phyloP scores from a whole-genome alignment of 2,888 invertebrate genomes.

The Hemistola chrysoprasaria region DNA sequence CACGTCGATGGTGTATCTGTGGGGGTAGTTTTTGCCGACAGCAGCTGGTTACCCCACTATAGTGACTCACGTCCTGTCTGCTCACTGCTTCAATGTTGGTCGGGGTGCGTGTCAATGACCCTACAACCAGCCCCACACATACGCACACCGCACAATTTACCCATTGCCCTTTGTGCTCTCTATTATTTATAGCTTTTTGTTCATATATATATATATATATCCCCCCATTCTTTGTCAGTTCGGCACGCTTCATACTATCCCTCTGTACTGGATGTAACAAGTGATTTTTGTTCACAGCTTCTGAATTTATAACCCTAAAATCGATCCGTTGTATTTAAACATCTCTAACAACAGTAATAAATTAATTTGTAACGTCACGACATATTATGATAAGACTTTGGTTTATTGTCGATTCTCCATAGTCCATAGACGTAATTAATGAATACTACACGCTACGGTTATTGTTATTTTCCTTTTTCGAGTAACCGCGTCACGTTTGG shows the following conservation, averaged over 20 bases:
- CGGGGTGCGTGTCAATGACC: slow-evolving; percentile 80
- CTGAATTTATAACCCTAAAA: slow-evolving; percentile 5
- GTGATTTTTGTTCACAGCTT: slow-evolving; percentile 28
- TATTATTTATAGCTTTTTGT: slow-evolving; percentile 68
- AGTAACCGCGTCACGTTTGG: slow-evolving; percentile 16
- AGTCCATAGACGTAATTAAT: too few relatives aligned
- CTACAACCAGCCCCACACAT: slow-evolving; percentile 72
- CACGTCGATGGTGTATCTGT: slow-evolving; percentile 33
- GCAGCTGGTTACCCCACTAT: slow-evolving; percentile 79
- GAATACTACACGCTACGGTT: too few relatives aligned
- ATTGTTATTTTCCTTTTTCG: too few relatives aligned
- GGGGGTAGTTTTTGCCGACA: slow-evolving; percentile 76
- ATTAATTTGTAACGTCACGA: too few relatives aligned
- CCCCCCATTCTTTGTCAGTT: slow-evolving; percentile 52
- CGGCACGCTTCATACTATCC: slow-evolving; percentile 51
- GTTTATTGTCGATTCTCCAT: too few relatives aligned
- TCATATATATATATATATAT: slow-evolving; percentile 51
- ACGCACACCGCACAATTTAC: slow-evolving; percentile 68
- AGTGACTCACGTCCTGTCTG: slow-evolving; percentile 79
- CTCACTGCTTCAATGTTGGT: slow-evolving; percentile 69
- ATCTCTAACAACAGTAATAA: slow-evolving; percentile 9
- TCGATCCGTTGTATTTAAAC: not conserved
- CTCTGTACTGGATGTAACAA: slow-evolving; percentile 47
- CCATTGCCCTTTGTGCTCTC: slow-evolving; percentile 71
- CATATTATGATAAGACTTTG: too few relatives aligned